phyloP scores from a whole-genome alignment of 2,888 invertebrate genomes.

The Chrysolina haemoptera region DNA sequence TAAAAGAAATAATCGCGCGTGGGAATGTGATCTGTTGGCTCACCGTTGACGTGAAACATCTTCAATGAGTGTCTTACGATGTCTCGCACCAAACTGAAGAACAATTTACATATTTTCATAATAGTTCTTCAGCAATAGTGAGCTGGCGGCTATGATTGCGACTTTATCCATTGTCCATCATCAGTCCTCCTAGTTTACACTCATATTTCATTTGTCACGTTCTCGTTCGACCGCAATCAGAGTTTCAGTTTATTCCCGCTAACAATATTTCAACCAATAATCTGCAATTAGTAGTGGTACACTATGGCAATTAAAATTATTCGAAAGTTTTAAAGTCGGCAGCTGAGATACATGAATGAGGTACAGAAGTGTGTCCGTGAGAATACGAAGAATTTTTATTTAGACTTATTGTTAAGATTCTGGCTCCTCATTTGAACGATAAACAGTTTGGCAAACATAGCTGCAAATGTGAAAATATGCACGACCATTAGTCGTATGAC shows the following conservation, averaged over 20 bases:
- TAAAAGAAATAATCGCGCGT: background rate
- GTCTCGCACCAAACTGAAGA: constrained; percentile 6
- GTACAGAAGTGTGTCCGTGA: too few relatives aligned
- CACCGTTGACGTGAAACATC: constrained; percentile 3
- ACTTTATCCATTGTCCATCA: background rate
- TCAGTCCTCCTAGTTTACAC: background rate
- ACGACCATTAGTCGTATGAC: too few relatives aligned
- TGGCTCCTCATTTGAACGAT: too few relatives aligned
- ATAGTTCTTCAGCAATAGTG: background rate
- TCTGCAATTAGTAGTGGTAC: too few relatives aligned
- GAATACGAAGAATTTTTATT: too few relatives aligned
- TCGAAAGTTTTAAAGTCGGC: too few relatives aligned
- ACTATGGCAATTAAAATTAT: too few relatives aligned
- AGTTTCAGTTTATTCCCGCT: background rate
- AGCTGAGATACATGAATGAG: too few relatives aligned
- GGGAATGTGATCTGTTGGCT: background rate
- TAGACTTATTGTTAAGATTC: too few relatives aligned
- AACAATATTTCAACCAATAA: background rate
- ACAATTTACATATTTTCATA: constrained; percentile 1
- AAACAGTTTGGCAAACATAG: too few relatives aligned
- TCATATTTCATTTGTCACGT: background rate
- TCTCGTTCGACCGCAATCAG: constrained; percentile 1
- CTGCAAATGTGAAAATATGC: too few relatives aligned
- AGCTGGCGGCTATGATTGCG: background rate
- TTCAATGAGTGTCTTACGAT: background rate